Conservation (phyloP, 2,888 invertebrate genomes). For the Eurois occulta region DNA sequence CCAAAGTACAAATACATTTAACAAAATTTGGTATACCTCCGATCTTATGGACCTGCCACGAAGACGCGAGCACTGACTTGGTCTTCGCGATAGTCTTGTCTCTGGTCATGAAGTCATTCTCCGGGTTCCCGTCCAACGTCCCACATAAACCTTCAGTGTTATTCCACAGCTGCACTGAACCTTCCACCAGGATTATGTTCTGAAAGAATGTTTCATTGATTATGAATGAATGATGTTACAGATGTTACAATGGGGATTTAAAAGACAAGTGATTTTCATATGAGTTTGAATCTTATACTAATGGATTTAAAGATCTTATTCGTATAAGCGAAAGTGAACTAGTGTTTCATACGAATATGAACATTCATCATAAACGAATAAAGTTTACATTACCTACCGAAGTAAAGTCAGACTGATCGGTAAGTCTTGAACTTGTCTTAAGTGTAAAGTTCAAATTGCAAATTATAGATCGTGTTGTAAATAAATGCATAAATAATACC, state of each 20-base stretch:
- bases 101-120: conserved; percentile 92
- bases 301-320: not conserved
- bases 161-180: conserved; percentile 93
- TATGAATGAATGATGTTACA: not conserved
- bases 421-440: no score
- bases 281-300: not conserved
- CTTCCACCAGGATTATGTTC: conserved; percentile 92
- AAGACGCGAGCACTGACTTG: conserved; percentile 88
- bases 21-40: conserved; percentile 79
- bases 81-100: conserved; percentile 89
- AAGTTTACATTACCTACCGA: not conserved
- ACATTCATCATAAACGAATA: not conserved
- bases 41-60: conserved; percentile 91
- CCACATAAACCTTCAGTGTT: conserved; percentile 96
- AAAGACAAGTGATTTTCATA: not conserved
- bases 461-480: not conserved
- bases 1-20: not conserved
- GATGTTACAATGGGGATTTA: not conserved
- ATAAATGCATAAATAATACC: not conserved
- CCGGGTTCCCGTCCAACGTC: conserved; percentile 92
- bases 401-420: no score
- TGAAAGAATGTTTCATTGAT: conserved; percentile 68
- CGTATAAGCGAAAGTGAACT: not conserved
- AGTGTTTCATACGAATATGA: not conserved
- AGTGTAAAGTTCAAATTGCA: not conserved